Percentiles rank a stretch among this genome's conserved stretches.
phyloP scores from a whole-genome alignment of 1,140 invertebrate genomes.

The Caenorhabditis tropicalis region DNA sequence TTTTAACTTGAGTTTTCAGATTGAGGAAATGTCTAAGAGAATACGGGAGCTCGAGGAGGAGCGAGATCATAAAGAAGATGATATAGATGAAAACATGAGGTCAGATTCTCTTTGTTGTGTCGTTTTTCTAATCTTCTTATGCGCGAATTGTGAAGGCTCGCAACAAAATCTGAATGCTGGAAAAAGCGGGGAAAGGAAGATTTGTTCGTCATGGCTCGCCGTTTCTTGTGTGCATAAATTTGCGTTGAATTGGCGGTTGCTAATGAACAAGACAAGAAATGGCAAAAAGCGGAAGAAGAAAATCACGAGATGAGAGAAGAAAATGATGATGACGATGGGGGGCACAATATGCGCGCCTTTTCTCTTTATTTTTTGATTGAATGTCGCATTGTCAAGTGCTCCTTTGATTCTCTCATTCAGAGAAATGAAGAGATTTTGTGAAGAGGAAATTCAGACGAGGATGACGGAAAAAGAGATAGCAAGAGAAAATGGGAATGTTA shows the following conservation, averaged over 20 bases:
- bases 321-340: conserved; percentile 3
- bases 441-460: background rate
- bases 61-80: background rate
- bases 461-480: background rate
- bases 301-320: background rate
- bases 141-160: background rate
- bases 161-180: background rate
- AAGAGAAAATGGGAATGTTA: background rate
- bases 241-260: background rate
- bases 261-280: conserved; percentile 24
- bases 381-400: conserved; percentile 14
- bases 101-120: background rate
- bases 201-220: background rate
- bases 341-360: conserved; percentile 23
- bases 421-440: background rate
- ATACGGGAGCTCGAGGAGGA: conserved; percentile 19
- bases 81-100: conserved; percentile 34
- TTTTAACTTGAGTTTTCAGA: background rate
- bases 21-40: conserved; percentile 9
- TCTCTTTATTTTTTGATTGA: background rate
- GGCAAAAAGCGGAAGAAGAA: background rate
- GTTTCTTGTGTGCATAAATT: conserved; percentile 17
- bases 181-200: background rate
- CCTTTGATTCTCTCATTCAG: background rate
- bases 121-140: background rate